phyloP scores from a whole-genome alignment of 2,888 invertebrate genomes.

The Drosophila engyochracea region DNA sequence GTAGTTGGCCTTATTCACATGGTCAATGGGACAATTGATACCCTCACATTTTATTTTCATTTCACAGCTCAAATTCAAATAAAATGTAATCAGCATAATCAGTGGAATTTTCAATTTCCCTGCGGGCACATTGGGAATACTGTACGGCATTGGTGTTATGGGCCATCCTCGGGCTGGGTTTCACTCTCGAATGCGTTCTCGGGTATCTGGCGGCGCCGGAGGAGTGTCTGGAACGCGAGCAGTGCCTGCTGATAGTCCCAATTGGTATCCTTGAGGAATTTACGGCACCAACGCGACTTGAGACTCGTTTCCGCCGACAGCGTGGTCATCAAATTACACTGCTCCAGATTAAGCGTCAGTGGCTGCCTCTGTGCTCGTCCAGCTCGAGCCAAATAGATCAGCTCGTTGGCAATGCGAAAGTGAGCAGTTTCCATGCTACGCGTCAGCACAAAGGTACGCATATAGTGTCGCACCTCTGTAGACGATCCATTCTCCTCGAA shows the following conservation, averaged over 20 bases:
- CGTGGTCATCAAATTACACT: constrained; percentile 21
- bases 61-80: constrained; percentile 52
- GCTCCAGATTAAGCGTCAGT: constrained; percentile 8
- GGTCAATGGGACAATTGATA: constrained; percentile 7
- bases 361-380: constrained; percentile 12
- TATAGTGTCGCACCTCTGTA: constrained; percentile 23
- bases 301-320: constrained; percentile 36
- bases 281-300: constrained; percentile 37
- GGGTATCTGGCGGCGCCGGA: constrained; percentile 30
- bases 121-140: constrained; percentile 38
- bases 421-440: constrained; percentile 11
- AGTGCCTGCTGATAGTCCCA: constrained; percentile 52
- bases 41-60: constrained; percentile 21
- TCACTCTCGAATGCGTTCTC: constrained; percentile 32
- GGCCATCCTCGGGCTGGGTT: not conserved
- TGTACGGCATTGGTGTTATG: constrained; percentile 21
- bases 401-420: constrained; percentile 51
- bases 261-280: constrained; percentile 48
- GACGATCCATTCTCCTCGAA: constrained; percentile 25
- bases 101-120: constrained; percentile 66
- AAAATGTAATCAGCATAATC: constrained; percentile 77
- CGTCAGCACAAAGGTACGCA: constrained; percentile 42
- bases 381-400: constrained; percentile 35
- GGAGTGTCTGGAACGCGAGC: constrained; percentile 39
- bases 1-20: not conserved